A percentile compares a stretch with the other conserved stretches of the same genome.
Conservation (phyloP, 1,140 invertebrate species). For the Caerostris extrusa region DNA sequence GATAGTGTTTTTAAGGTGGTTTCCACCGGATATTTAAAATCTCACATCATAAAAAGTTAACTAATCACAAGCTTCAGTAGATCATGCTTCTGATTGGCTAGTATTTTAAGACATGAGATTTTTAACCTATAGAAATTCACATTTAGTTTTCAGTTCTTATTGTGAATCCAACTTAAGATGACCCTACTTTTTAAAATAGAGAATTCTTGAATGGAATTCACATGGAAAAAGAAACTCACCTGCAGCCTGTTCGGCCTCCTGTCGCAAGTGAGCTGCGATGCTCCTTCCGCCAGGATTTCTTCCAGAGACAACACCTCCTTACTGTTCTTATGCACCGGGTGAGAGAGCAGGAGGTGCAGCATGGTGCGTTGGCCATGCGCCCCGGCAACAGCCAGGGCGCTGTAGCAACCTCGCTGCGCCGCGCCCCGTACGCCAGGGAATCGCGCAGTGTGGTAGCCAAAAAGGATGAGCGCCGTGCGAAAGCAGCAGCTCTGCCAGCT, state of each 20-base stretch:
- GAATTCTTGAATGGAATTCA: neutral
- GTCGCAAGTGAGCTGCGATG: conserved; percentile 79
- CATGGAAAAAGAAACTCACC: conserved; percentile 74
- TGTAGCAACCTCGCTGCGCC: conserved; percentile 89
- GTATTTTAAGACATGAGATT: too few species aligned
- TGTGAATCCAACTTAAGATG: too few species aligned
- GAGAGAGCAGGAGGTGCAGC: conserved; percentile 85
- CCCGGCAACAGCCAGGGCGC: conserved; percentile 92
- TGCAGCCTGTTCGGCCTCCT: conserved; percentile 79
- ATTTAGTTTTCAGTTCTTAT: too few species aligned
- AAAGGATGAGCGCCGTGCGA: conserved; percentile 91
- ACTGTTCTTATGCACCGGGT: conserved; percentile 85
- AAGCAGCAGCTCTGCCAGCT: conserved; percentile 90
- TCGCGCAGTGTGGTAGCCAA: conserved; percentile 91
- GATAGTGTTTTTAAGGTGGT: too few species aligned
- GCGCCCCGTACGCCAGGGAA: conserved; percentile 91
- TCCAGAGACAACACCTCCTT: conserved; percentile 92
- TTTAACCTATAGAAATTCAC: too few species aligned
- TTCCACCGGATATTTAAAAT: too few species aligned
- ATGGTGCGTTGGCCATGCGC: conserved; percentile 90
- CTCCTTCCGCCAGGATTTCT: conserved; percentile 93
- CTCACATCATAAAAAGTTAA: too few species aligned
- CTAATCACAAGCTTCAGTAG: too few species aligned
- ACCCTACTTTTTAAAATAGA: too few species aligned
- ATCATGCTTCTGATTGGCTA: too few species aligned